Evolutionary conservation across 2,113 vertebrate species (phyloP), one percentile per base, ranked within the genome.

Genomic region (Coracopsis vasa): DNA sequence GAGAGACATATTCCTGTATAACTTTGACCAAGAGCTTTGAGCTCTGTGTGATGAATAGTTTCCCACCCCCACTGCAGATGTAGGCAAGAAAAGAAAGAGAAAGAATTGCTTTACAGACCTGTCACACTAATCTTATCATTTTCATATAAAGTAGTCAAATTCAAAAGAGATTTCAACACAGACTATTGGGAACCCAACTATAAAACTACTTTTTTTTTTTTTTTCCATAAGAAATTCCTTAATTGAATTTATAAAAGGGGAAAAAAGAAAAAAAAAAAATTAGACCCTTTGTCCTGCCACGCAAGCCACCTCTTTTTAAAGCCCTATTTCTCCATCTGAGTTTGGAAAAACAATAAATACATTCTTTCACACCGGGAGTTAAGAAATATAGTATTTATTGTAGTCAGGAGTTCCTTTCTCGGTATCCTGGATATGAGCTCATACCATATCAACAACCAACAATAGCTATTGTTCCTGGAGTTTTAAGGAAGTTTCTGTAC

Each of bases 381-480:
- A 96, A 97, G 97, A 98, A 96, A 88, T 97, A 81, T 75, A 97
- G 95, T 97, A 98, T 98, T 98, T 98, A 98, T 97, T 97, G 95
- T 93, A 72, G 81, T 62, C 79, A 71, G 70, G 69, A 78, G 72
- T 96, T 98, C 89, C 93, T 94, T 96, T 94, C 86, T 84, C 14
- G 4, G 81, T 95, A 93, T 97, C 97, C 97, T 98, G 97, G 97
- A 98, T 98, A 97, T 98, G 98, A 99, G 98, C 98, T 98, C 98
- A 98, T 94, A 70, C 87, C 97, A 4, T 98, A 97, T 98, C 96
- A 94, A 93, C 81, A 91, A 44, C 87, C 62, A 95, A 99, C 98
- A 99, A 99, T 98, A 95, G 93, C 95, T 94, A 98, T 99, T 99
- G 98, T 98, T 98, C 90, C 92, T 92, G 91, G 60, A 86, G 90